These are phyloP conservation scores for Callyntrura guangdongensis DNA, from an alignment of 2,888 invertebrate species.

Conservation along the genomic window DNA sequence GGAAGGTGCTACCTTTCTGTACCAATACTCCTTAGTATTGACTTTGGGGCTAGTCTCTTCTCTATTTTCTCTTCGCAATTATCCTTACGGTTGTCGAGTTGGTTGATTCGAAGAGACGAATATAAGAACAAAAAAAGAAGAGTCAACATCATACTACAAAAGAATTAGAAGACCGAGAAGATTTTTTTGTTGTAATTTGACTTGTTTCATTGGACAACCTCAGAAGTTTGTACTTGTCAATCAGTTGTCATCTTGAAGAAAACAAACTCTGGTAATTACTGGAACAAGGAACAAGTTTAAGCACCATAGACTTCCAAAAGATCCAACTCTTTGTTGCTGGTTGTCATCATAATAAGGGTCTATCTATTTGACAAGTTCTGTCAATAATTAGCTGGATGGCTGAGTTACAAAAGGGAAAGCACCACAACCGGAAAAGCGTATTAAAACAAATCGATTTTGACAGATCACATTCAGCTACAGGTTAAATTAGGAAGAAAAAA, in stretches of 20 bases:
- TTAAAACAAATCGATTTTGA: neutral
- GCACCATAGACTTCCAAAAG: constrained; percentile 1
- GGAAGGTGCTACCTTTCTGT: constrained; percentile 38
- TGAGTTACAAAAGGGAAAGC: constrained; percentile 39
- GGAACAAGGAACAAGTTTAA: constrained; percentile 21
- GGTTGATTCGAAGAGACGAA: constrained; percentile 30
- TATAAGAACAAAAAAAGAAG: neutral
- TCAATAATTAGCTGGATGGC: constrained; percentile 70
- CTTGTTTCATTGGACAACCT: constrained; percentile 2
- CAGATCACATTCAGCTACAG: neutral
- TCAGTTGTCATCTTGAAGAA: constrained; percentile 66
- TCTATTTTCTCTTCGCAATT: constrained; percentile 51
- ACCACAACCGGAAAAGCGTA: constrained; percentile 50
- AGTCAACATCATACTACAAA: neutral
- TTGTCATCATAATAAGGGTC: constrained; percentile 45
- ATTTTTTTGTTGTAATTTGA: neutral
- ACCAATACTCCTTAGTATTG: constrained; percentile 36
- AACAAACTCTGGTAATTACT: constrained; percentile 61
- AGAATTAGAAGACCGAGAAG: neutral
- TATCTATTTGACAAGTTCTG: constrained; percentile 43
- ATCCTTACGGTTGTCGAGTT: constrained; percentile 34
- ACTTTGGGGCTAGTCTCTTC: constrained; percentile 37
- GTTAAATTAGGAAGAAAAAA: neutral
- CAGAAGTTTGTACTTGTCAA: constrained; percentile 69
- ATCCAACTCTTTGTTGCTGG: neutral